phyloP scores from a whole-genome alignment of 2,888 invertebrate species.

The Cataglyphis livida region DNA sequence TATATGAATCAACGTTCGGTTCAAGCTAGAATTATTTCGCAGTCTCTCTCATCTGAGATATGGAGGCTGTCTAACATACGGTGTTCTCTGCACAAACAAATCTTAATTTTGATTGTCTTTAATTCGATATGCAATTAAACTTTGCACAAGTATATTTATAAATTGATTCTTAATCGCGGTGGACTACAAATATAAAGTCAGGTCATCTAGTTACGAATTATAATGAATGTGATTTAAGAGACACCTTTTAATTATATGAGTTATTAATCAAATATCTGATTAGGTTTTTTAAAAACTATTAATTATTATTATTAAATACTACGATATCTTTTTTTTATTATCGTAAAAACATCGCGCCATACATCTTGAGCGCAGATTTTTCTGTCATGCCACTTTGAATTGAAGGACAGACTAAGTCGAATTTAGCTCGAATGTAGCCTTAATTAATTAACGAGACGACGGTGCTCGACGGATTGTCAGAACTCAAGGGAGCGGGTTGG shows the following conservation, averaged over 20 bases:
- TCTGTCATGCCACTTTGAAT: background rate
- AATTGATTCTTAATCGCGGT: conserved; percentile 33
- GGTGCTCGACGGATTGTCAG: conserved; percentile 32
- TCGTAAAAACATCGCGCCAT: background rate
- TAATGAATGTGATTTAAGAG: background rate
- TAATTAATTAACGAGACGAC: conserved; percentile 49
- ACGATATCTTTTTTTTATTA: background rate
- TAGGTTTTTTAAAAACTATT: background rate
- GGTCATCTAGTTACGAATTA: background rate
- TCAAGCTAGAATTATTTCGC: background rate
- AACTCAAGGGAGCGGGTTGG: conserved; percentile 38
- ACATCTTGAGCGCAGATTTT: conserved; percentile 11
- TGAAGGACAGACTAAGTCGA: conserved; percentile 3
- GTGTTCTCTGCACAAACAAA: conserved; percentile 21
- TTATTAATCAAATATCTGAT: background rate
- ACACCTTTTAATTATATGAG: background rate
- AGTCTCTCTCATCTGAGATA: background rate
- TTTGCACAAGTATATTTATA: background rate
- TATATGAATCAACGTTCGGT: background rate
- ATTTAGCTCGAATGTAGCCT: conserved; percentile 29
- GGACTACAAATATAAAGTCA: background rate
- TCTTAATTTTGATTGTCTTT: conserved; percentile 18
- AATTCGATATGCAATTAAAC: conserved; percentile 16
- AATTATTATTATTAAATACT: background rate
- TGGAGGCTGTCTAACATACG: background rate